Percentiles rank a stretch among this genome's conserved stretches.
Conservation (phyloP, 2,797 vertebrate species). For the Neosilurus mollespiculum region DNA sequence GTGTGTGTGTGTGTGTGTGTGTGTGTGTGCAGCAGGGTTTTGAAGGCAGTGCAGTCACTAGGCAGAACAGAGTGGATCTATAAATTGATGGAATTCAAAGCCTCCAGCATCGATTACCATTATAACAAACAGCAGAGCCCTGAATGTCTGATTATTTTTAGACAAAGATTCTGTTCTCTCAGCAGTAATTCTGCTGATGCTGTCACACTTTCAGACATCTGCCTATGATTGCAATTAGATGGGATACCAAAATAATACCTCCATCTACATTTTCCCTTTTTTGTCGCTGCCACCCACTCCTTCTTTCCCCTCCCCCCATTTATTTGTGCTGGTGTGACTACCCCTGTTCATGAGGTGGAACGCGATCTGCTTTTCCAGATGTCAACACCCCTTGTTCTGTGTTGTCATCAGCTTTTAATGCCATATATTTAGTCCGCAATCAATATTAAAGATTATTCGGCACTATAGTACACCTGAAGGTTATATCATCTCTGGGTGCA, state of each 20-base stretch:
- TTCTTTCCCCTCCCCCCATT: conserved; percentile 10
- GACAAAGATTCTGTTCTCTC: conserved; percentile 99
- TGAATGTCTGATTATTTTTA: conserved; percentile 99
- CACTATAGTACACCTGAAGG: conserved; percentile 48
- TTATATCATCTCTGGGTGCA: conserved; percentile 30
- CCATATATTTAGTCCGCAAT: conserved; percentile 47
- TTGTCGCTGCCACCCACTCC: conserved; percentile 21
- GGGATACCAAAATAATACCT: conserved; percentile 90
- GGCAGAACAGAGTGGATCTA: conserved; percentile 99
- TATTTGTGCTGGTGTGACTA: conserved; percentile 48
- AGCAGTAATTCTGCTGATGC: conserved; percentile 99
- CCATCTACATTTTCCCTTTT: conserved; percentile 80
- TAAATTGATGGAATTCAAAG: conserved; percentile 99
- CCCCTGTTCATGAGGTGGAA: conserved; percentile 37
- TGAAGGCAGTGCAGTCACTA: conserved; percentile 87
- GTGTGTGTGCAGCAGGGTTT: conserved; percentile 66
- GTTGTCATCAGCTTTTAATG: conserved; percentile 46
- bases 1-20: conserved; percentile 51
- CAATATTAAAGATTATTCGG: conserved; percentile 53
- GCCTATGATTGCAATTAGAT: conserved; percentile 99
- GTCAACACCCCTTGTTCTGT: conserved; percentile 36
- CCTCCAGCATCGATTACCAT: conserved; percentile 99
- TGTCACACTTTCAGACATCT: conserved; percentile 99
- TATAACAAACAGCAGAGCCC: conserved; percentile 98
- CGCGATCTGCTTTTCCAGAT: conserved; percentile 38